These are phyloP conservation scores for Volucella inflata DNA, from an alignment of 2,888 invertebrate species.

Conservation along the genomic window DNA sequence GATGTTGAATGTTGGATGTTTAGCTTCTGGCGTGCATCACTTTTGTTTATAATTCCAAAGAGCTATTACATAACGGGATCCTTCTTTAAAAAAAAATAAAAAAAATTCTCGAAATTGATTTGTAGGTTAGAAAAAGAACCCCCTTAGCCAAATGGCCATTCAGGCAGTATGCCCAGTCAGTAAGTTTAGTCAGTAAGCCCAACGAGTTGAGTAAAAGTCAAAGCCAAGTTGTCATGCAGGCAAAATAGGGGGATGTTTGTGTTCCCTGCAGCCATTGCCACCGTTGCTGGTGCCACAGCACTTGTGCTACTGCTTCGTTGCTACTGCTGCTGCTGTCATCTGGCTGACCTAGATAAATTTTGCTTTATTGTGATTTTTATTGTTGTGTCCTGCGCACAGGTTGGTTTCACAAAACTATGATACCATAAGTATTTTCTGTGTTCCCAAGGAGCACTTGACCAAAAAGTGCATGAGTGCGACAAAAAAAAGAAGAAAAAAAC, in stretches of 20 bases:
- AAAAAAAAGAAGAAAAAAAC: slow-evolving; percentile 36
- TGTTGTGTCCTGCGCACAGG: slow-evolving; percentile 74
- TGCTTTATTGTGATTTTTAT: slow-evolving; percentile 73
- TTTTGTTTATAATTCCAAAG: slow-evolving; percentile 19
- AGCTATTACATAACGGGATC: slow-evolving; percentile 45
- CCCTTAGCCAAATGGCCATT: slow-evolving; percentile 26
- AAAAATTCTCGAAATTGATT: slow-evolving; percentile 57
- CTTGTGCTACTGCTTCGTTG: slow-evolving; percentile 12
- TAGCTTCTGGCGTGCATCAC: slow-evolving; percentile 43
- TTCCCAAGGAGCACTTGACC: slow-evolving; percentile 71
- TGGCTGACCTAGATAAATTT: slow-evolving; percentile 71
- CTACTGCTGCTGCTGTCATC: slow-evolving; percentile 53
- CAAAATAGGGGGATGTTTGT: slow-evolving; percentile 52
- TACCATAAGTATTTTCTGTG: slow-evolving; percentile 56
- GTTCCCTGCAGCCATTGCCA: slow-evolving; percentile 62
- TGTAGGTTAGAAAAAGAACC: slow-evolving; percentile 45
- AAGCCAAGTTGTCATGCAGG: slow-evolving; percentile 63
- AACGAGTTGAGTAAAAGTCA: not conserved
- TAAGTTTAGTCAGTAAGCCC: not conserved
- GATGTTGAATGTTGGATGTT: slow-evolving; percentile 1
- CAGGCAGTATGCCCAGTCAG: not conserved
- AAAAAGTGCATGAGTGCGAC: slow-evolving; percentile 62
- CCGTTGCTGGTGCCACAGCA: slow-evolving; percentile 24
- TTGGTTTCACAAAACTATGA: slow-evolving; percentile 54
- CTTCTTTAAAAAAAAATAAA: slow-evolving; percentile 18